phyloP scores from a whole-genome alignment of 2,888 invertebrate species.

The Leptopilina syphax region DNA sequence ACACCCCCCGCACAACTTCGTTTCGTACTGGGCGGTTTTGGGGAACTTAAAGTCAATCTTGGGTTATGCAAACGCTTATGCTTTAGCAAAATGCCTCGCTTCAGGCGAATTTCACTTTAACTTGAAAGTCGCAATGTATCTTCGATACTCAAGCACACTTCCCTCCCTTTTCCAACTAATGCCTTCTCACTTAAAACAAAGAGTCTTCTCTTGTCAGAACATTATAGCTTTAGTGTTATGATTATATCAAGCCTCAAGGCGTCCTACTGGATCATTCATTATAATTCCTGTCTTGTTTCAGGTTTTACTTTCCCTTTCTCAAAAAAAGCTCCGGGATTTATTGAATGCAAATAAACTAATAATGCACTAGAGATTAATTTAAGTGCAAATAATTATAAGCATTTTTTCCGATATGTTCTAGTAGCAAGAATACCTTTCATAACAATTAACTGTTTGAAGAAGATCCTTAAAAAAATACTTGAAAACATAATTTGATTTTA shows the following conservation, averaged over 20 bases:
- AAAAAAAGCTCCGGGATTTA: too few species aligned
- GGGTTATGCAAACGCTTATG: constrained; percentile 70
- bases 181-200: constrained; percentile 6
- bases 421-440: too few species aligned
- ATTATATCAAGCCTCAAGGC: not conserved
- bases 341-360: too few species aligned
- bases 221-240: constrained; percentile 13
- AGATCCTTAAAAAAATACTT: too few species aligned
- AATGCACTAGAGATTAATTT: too few species aligned
- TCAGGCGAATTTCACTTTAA: constrained; percentile 56
- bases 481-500: too few species aligned
- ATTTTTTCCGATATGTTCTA: too few species aligned
- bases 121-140: constrained; percentile 32
- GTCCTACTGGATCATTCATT: not conserved
- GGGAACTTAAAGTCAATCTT: constrained; percentile 70
- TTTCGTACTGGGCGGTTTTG: constrained; percentile 45
- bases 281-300: not conserved
- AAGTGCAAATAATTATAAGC: too few species aligned
- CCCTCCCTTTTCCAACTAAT: not conserved
- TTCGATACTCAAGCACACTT: constrained; percentile 18
- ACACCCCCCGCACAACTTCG: constrained; percentile 38
- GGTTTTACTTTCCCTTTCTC: too few species aligned
- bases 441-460: too few species aligned
- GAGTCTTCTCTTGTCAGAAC: constrained; percentile 19
- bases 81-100: constrained; percentile 61